Evolutionary conservation across 92 coral and sea anemone species (phyloP).

Genomic region (Blastomussa wellsi): DNA sequence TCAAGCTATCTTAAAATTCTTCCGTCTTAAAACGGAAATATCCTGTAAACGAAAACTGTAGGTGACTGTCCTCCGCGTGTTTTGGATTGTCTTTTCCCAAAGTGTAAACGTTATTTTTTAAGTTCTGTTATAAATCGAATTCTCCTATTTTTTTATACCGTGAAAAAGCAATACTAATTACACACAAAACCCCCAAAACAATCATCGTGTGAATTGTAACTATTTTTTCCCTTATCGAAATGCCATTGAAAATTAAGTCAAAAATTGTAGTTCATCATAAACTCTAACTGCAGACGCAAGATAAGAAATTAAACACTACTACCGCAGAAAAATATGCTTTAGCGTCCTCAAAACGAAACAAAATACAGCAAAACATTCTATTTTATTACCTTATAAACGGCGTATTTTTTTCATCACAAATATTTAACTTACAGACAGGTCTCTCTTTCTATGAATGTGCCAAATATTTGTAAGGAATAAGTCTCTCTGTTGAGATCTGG

Average conservation of each 20-base stretch:
- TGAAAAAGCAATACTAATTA: not conserved
- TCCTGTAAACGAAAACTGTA: not conserved
- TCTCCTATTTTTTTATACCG: not conserved
- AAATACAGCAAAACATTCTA: not conserved
- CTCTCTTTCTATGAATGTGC: constrained; percentile 4
- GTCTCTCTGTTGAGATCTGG: not conserved
- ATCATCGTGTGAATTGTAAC: too few species aligned
- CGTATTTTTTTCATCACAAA: not conserved
- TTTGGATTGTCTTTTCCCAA: not conserved
- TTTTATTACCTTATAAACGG: not conserved
- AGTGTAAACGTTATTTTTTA: not conserved
- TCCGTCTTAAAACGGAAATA: not conserved
- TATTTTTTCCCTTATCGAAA: not conserved
- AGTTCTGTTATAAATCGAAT: not conserved
- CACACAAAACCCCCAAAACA: not conserved
- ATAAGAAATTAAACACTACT: too few species aligned
- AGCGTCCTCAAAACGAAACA: not conserved
- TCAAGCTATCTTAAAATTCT: constrained; percentile 8
- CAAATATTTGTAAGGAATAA: not conserved
- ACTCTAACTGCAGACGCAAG: not conserved
- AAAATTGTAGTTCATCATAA: not conserved
- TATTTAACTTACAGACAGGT: constrained; percentile 6
- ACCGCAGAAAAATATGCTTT: not conserved
- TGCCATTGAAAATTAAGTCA: not conserved
- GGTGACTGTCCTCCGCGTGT: not conserved